Conservation (phyloP, 1,140 invertebrate genomes). For the Meloidogyne chitwoodi region DNA sequence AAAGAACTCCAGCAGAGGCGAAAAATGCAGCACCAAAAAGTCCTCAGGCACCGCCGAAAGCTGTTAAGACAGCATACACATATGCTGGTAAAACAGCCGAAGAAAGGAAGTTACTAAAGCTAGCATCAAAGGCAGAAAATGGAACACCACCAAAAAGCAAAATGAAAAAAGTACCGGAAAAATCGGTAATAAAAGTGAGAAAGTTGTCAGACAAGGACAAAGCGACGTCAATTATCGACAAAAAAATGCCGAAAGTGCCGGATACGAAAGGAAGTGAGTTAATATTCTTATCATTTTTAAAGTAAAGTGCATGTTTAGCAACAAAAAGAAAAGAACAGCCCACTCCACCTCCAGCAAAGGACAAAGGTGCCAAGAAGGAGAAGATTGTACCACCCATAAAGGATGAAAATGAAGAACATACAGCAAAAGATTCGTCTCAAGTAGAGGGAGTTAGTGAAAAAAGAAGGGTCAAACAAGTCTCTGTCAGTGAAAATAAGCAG, state of each 20-base stretch:
- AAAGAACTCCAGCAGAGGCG: neutral
- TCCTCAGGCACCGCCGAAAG: neutral
- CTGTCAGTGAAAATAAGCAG: neutral
- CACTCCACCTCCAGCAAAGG: neutral
- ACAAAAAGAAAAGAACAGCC: neutral
- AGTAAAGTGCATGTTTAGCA: neutral
- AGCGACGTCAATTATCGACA: neutral
- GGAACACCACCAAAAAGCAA: neutral
- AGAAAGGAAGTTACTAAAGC: too few relatives aligned
- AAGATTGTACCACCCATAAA: neutral
- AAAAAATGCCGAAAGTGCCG: neutral
- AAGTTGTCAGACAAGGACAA: neutral
- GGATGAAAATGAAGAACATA: neutral
- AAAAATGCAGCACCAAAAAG: neutral
- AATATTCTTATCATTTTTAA: neutral
- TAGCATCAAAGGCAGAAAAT: neutral
- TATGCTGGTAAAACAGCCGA: neutral
- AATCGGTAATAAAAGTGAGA: neutral
- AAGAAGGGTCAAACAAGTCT: too few relatives aligned
- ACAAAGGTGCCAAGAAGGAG: neutral
- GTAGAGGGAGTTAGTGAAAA: neutral
- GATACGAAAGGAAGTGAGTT: neutral
- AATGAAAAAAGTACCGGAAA: neutral
- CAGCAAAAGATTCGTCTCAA: neutral
- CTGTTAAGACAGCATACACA: neutral